Conservation (phyloP, 2,113 vertebrate species). For the Lagopus leucura region DNA sequence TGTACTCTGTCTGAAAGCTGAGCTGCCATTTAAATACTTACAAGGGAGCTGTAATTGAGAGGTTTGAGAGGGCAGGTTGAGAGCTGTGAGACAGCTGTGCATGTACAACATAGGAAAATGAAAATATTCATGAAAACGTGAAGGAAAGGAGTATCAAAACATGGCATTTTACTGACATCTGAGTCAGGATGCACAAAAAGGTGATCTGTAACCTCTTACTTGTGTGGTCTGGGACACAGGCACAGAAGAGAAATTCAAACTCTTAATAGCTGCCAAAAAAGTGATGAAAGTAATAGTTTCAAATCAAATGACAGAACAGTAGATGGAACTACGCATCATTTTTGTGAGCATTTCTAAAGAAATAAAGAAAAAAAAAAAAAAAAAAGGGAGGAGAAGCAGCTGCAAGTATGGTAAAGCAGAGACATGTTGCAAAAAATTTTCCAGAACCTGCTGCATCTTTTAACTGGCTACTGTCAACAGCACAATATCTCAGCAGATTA, state of each 20-base stretch:
- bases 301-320: neutral
- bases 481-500: neutral
- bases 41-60: constrained; percentile 12
- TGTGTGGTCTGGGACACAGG: neutral
- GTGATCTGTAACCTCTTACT: neutral
- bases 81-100: constrained; percentile 15
- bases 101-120: neutral
- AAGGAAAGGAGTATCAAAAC: neutral
- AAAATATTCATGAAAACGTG: neutral
- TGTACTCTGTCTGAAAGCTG: constrained; percentile 71
- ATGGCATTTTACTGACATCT: neutral
- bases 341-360: neutral
- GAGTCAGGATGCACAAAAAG: neutral
- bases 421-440: neutral
- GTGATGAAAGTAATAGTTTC: neutral
- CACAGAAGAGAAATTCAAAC: neutral
- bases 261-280: neutral
- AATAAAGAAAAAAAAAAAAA: neutral
- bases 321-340: fast-evolving
- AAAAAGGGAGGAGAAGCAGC: neutral
- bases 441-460: neutral
- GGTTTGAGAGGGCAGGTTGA: neutral
- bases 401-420: neutral
- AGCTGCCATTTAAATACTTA: constrained; percentile 77
- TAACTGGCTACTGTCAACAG: neutral